phyloP scores from a whole-genome alignment of 2,113 vertebrate genomes.

The Trogon melanurus region DNA sequence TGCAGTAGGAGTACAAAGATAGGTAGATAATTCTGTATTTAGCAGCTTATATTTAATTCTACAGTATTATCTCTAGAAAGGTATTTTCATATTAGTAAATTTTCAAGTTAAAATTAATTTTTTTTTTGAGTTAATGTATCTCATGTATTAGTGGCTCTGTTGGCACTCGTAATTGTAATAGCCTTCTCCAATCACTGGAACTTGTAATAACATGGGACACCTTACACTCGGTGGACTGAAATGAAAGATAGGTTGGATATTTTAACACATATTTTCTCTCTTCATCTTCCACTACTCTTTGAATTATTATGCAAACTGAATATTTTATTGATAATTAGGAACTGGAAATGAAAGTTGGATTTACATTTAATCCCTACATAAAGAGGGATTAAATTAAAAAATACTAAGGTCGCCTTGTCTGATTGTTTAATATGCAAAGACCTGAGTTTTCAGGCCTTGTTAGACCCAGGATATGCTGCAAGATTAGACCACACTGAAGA shows the following conservation, averaged over 20 bases:
- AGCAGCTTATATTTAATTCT: background rate
- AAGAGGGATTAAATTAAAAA: slow-evolving; percentile 21
- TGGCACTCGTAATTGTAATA: background rate
- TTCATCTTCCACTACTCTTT: slow-evolving; percentile 12
- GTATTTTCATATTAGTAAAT: background rate
- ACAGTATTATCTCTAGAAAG: background rate
- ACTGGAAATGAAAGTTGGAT: slow-evolving; percentile 8
- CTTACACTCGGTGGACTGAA: background rate
- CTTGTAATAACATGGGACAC: background rate
- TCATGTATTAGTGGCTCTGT: background rate
- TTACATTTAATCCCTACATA: slow-evolving; percentile 20
- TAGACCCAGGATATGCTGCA: background rate
- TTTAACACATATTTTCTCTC: background rate
- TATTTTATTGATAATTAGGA: slow-evolving; percentile 37
- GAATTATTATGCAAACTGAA: background rate
- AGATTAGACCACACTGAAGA: background rate
- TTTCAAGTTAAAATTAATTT: background rate
- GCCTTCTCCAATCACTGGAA: background rate
- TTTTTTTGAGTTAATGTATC: background rate
- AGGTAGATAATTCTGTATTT: background rate
- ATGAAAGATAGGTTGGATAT: background rate
- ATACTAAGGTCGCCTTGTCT: background rate
- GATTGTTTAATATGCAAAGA: background rate
- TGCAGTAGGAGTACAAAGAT: background rate
- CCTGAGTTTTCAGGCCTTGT: background rate